Evolutionary conservation across 2,888 invertebrate genomes (phyloP), one percentile per base, ranked within the genome.

Genomic region (Criorhina ranunculi): DNA sequence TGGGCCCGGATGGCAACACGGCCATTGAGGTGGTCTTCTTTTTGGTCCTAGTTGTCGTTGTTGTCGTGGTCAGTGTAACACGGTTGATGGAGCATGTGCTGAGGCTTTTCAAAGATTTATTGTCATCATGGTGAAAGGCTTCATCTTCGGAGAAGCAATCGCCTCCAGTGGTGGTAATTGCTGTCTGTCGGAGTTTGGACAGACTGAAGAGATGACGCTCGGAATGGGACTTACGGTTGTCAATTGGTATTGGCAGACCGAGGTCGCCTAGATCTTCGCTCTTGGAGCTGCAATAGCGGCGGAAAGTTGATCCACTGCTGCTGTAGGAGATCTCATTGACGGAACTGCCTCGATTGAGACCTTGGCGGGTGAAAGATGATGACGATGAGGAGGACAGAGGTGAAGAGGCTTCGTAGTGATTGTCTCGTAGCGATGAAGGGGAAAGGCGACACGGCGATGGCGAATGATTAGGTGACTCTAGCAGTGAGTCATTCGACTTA

Each of bases 401-500:
- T 75, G 87, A 88, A 67, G 87, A 83, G 73, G 89, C 89, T 81
- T 90, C 90, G 73, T 90, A 91, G 85, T 91, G 90, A 90, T 90
- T 90, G 88, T 91, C 90, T 79, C 89, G 88, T 86, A 90, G 67
- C 17, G 89, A 89, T 33, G 90, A 88, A 73, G 91, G 90, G 46
- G 91, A 91, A 5, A 90, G 87, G 15, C 91, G 88, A 44, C 80
- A 80, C 40, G 85, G 85, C 76, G 85, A 85, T 7, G 88, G 88
- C 77, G 90, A 89, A 51, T 90, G 89, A 78, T 89, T 89, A 0
- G 90, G 89, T n/a, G 90, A 90, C 70, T 91, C 92, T 77, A 91
- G 87, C 60, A 92, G 87, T 0, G 92, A 92, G 83, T 92, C 92
- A 79, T 92, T 92, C 19, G 92, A 92, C 87, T 92, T 91, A 75